A percentile compares a stretch with the other conserved stretches of the same genome.
Evolutionary conservation across 2,888 invertebrate species (phyloP).

Genomic region (Blastobasis adustella): DNA sequence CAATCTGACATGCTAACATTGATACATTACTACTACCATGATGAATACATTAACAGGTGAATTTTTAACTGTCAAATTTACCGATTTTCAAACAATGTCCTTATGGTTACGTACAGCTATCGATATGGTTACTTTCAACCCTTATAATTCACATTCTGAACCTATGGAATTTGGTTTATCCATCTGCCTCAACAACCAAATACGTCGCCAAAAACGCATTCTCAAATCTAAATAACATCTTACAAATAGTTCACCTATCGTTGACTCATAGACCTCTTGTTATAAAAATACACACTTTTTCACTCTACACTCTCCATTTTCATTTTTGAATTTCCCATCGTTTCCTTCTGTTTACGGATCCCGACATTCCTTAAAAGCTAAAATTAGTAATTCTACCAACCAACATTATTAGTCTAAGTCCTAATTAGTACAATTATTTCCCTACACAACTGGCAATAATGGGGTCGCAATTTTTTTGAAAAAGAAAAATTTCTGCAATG

Average conservation of each 20-base stretch:
- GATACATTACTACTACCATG: constrained; percentile 61
- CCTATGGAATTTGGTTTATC: constrained; percentile 52
- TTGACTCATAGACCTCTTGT: constrained; percentile 45
- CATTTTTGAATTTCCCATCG: constrained; percentile 19
- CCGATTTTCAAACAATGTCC: constrained; percentile 53
- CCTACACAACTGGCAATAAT: constrained; percentile 59
- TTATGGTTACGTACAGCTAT: constrained; percentile 48
- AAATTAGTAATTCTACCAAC: constrained; percentile 47
- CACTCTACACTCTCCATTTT: constrained; percentile 33
- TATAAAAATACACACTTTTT: constrained; percentile 68
- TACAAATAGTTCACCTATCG: constrained; percentile 43
- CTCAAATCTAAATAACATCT: constrained; percentile 57
- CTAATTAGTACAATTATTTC: constrained; percentile 53
- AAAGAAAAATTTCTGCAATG: constrained; percentile 27
- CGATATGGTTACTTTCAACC: constrained; percentile 65
- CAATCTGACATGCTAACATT: constrained; percentile 67
- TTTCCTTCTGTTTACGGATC: constrained; percentile 41
- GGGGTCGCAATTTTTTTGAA: constrained; percentile 33
- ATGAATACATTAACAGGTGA: constrained; percentile 73
- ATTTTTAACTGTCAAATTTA: constrained; percentile 58
- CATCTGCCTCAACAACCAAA: constrained; percentile 35
- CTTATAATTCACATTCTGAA: constrained; percentile 40
- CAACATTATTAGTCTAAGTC: constrained; percentile 47
- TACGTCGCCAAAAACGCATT: constrained; percentile 36
- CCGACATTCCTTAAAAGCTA: constrained; percentile 55